Evolutionary conservation across 2,797 vertebrate genomes (phyloP).

Genomic region (Melopsittacus undulatus): DNA sequence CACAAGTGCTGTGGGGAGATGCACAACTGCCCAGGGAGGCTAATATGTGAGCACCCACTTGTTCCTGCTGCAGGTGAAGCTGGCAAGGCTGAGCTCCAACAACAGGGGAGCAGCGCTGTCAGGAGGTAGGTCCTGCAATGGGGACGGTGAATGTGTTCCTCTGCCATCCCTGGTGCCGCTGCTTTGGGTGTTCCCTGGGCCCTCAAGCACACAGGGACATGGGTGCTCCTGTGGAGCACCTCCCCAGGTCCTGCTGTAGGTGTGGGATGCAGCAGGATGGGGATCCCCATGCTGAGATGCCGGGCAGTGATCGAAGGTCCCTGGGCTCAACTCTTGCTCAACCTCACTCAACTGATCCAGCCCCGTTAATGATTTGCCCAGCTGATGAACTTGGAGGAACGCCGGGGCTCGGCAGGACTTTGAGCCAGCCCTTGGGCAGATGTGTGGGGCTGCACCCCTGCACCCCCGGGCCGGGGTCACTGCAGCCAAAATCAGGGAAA

Average conservation of each 20-base stretch:
- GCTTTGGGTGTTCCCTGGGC: neutral
- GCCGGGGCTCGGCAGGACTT: neutral
- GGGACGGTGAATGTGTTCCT: neutral
- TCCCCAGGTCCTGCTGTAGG: neutral
- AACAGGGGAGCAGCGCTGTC: neutral
- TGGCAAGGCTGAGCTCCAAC: neutral
- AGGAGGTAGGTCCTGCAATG: neutral
- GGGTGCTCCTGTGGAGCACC: neutral
- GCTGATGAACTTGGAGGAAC: neutral
- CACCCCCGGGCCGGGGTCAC: rapidly evolving
- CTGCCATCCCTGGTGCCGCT: neutral
- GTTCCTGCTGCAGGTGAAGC: neutral
- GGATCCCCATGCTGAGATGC: neutral
- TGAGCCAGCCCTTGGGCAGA: neutral
- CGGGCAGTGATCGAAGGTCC: neutral
- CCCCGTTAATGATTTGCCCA: neutral
- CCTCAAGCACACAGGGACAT: neutral
- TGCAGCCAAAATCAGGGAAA: neutral
- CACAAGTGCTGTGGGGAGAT: neutral
- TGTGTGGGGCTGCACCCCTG: neutral
- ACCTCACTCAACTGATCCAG: neutral
- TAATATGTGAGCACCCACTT: rapidly evolving
- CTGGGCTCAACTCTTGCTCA: neutral
- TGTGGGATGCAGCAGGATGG: neutral
- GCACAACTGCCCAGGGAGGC: no score